phyloP scores from a whole-genome alignment of 1,140 invertebrate genomes.

The Sesamia nonagrioides region DNA sequence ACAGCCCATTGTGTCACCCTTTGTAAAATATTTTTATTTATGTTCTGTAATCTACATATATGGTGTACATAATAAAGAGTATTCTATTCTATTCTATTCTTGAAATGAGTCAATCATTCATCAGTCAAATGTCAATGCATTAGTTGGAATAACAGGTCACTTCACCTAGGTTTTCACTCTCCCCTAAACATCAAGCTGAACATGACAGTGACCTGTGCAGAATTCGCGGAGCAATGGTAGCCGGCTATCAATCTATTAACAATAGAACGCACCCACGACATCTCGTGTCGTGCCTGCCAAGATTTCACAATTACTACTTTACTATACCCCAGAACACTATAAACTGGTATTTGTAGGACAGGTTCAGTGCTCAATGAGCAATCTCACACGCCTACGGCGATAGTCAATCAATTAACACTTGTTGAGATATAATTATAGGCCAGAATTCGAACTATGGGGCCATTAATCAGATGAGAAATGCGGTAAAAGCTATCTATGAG shows the following conservation, averaged over 20 bases:
- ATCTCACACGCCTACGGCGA: constrained; percentile 7
- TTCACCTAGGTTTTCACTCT: too few relatives aligned
- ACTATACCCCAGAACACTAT: neutral
- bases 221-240: constrained; percentile 14
- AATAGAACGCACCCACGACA: constrained; percentile 11
- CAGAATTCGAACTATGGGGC: neutral
- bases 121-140: too few relatives aligned
- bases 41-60: too few relatives aligned
- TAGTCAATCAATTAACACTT: constrained; percentile 11
- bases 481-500: neutral
- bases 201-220: constrained; percentile 39
- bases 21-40: too few relatives aligned
- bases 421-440: neutral
- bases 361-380: constrained; percentile 17
- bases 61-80: too few relatives aligned
- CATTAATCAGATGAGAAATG: neutral
- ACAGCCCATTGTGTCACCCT: too few relatives aligned
- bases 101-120: too few relatives aligned
- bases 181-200: neutral
- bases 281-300: constrained; percentile 26
- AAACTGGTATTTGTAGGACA: constrained; percentile 12
- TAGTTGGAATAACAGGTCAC: too few relatives aligned
- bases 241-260: constrained; percentile 33
- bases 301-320: constrained; percentile 41
- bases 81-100: too few relatives aligned